Conservation (phyloP, 2,888 invertebrate species). For the Caenorhabditis sulstoni region DNA sequence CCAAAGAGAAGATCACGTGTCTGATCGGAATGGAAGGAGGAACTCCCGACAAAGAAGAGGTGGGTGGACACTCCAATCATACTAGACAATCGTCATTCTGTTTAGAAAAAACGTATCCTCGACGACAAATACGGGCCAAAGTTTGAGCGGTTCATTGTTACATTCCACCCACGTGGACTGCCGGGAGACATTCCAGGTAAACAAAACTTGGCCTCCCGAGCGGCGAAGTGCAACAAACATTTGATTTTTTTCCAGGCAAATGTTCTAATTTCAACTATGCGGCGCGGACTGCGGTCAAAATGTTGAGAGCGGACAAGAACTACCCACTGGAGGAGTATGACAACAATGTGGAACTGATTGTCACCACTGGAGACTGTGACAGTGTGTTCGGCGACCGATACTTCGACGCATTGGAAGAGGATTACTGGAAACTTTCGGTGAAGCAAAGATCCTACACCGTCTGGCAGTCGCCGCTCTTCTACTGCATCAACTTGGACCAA, state of each 20-base stretch:
- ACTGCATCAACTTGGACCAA: conserved; percentile 75
- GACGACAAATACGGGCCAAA: conserved; percentile 68
- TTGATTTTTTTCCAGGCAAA: conserved; percentile 66
- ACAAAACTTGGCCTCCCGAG: background rate
- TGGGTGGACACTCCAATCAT: conserved; percentile 28
- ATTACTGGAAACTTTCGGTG: conserved; percentile 72
- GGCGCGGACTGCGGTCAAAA: conserved; percentile 68
- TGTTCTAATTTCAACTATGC: conserved; percentile 78
- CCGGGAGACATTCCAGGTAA: conserved; percentile 77
- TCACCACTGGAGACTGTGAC: conserved; percentile 78
- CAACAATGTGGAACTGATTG: conserved; percentile 70
- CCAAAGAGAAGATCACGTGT: conserved; percentile 70
- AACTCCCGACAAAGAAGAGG: conserved; percentile 75
- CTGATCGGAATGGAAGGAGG: conserved; percentile 76
- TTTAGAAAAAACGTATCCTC: conserved; percentile 70
- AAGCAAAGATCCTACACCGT: conserved; percentile 72
- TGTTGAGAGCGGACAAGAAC: conserved; percentile 69
- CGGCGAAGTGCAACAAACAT: conserved; percentile 11
- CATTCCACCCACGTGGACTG: conserved; percentile 75
- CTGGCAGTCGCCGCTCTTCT: conserved; percentile 78
- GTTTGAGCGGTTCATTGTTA: conserved; percentile 75
- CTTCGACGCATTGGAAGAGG: conserved; percentile 76
- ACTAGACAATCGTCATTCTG: conserved; percentile 3
- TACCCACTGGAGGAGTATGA: conserved; percentile 68
- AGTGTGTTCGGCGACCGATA: conserved; percentile 76